Evolutionary conservation across 2,797 vertebrate genomes (phyloP), one percentile per base, ranked within the genome.

Genomic region (Acestrorhynchus altus): DNA sequence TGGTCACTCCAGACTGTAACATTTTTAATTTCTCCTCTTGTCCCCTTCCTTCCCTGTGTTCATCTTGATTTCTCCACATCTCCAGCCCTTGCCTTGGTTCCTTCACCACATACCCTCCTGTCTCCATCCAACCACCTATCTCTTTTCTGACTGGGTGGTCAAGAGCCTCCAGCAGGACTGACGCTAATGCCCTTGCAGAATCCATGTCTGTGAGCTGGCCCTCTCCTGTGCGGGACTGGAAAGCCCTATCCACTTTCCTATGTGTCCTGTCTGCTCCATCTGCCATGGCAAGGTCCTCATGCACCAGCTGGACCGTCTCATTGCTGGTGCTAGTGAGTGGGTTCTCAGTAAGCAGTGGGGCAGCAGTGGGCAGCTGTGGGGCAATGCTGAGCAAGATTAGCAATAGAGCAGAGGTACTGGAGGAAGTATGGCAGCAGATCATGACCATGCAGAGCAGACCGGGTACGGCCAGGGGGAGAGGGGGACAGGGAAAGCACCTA

Each of bases 401-500:
- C 89, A 94, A 91, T 89, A 94, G 79, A 88, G 92, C 88, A 84
- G 87, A 91, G 88, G 89, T 87, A 90, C 91, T 88, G 91, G 91
- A 91, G 89, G 87, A 81, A 85, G 88, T 84, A 88, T 92, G 92
- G 89, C 90, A 92, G 93, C 91, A 91, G 93, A 91, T 93, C 94
- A 95, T 95, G 93, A 93, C 94, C 92, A 92, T 90, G 90, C 93
- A 93, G 92, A 93, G 88, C 88, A 85, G 90, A 91, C 90, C 89
- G 88, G 76, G 65, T 61, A 73, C 89, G 88, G 76, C 74, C 66
- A 73, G 72, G 80, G 78, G 78, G 81, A 82, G 76, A 83, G 83
- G 84, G 84, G 84, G 80, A 79, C 71, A 68, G 91, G 90, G 87
- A 86, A 90, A 91, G 90, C 92, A 93, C 93, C 94, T 95, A 85